Percentiles rank a stretch among this genome's conserved stretches.
These are phyloP conservation scores for Ochropleura plecta DNA, from an alignment of 2,888 invertebrate genomes.

Conservation along the genomic window DNA sequence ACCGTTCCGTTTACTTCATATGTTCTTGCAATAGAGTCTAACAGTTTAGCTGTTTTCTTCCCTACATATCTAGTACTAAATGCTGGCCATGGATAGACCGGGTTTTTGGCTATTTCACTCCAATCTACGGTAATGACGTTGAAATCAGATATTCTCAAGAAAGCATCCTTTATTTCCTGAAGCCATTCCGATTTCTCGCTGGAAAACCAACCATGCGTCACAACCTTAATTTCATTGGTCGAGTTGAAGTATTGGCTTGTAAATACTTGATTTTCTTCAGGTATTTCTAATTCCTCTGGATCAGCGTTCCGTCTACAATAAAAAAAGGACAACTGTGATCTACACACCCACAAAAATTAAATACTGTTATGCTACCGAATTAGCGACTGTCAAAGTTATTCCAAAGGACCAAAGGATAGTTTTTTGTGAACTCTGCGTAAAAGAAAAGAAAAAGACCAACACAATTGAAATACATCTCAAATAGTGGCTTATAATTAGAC, in stretches of 20 bases:
- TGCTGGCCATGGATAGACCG: slow-evolving; percentile 84
- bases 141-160: slow-evolving; percentile 81
- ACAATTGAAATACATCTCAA: too few relatives aligned
- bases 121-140: slow-evolving; percentile 90
- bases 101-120: slow-evolving; percentile 81
- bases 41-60: slow-evolving; percentile 77
- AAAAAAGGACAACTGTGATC: slow-evolving; percentile 21
- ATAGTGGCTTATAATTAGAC: too few relatives aligned
- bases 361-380: not conserved
- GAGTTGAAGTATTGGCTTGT: slow-evolving; percentile 81
- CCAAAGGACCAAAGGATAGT: not conserved
- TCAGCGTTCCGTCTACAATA: slow-evolving; percentile 76
- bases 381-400: not conserved
- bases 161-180: slow-evolving; percentile 83
- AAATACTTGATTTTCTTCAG: slow-evolving; percentile 67
- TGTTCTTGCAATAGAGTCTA: slow-evolving; percentile 71
- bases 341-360: not conserved
- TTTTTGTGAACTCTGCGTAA: too few relatives aligned
- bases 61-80: slow-evolving; percentile 85
- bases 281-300: slow-evolving; percentile 76
- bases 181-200: slow-evolving; percentile 80
- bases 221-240: slow-evolving; percentile 83
- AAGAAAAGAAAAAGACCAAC: too few relatives aligned
- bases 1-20: slow-evolving; percentile 70
- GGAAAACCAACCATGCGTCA: slow-evolving; percentile 90